phyloP scores from a whole-genome alignment of 2,113 vertebrate genomes.

The Heptranchias perlo region DNA sequence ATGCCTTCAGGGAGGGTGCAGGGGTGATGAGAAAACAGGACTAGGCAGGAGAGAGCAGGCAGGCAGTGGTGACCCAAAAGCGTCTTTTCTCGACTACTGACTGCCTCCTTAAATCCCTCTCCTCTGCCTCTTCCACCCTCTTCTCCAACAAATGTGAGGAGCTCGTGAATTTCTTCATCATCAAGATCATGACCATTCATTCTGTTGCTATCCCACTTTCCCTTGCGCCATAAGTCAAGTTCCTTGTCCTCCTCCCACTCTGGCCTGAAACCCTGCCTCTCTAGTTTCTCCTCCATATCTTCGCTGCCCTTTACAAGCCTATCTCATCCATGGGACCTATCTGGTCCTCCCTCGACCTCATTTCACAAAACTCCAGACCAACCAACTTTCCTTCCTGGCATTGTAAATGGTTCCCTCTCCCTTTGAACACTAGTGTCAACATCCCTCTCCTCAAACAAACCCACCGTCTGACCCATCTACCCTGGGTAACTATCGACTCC shows the following conservation, averaged over 20 bases:
- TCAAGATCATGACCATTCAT: neutral
- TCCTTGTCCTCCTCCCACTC: neutral
- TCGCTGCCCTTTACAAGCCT: neutral
- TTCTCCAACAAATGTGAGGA: neutral
- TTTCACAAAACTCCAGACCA: neutral
- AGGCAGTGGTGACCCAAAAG: neutral
- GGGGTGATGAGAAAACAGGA: neutral
- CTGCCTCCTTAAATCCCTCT: neutral
- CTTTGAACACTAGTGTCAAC: neutral
- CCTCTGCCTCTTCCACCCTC: neutral
- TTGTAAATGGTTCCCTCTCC: neutral
- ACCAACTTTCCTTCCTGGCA: neutral
- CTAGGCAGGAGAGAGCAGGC: neutral
- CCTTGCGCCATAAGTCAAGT: neutral
- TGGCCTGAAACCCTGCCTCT: neutral
- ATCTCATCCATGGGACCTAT: neutral
- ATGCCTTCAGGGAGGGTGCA: neutral
- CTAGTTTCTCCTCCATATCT: neutral
- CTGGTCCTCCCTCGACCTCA: neutral
- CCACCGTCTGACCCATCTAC: neutral
- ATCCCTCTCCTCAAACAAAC: neutral
- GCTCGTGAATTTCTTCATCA: neutral
- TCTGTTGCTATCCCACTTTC: neutral
- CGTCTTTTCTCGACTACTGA: neutral
- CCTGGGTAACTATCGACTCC: too few relatives aligned